Evolutionary conservation across 2,797 vertebrate genomes (phyloP).

Genomic region (Xiphorhynchus erythropygius): DNA sequence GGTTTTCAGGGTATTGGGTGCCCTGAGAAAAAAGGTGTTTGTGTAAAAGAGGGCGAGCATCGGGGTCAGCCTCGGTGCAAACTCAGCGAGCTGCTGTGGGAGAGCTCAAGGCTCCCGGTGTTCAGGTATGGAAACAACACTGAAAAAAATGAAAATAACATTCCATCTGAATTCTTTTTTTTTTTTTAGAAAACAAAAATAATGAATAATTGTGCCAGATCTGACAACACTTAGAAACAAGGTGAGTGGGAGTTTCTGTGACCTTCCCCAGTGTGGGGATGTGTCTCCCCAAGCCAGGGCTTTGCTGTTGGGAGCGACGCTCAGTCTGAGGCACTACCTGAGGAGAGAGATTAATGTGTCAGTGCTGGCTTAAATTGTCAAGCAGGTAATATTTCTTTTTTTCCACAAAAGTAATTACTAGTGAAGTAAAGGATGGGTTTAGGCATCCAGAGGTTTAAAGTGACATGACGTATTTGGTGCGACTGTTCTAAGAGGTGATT

Average conservation of each 20-base stretch:
- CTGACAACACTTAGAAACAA: background rate
- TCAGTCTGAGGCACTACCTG: background rate
- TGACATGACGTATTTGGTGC: constrained; percentile 66
- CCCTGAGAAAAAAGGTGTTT: background rate
- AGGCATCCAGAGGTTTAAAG: constrained; percentile 59
- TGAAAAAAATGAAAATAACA: background rate
- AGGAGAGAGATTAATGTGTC: constrained; percentile 55
- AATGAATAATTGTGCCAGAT: background rate
- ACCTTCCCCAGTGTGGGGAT: background rate
- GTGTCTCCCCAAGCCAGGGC: background rate
- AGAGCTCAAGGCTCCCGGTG: background rate
- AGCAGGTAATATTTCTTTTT: constrained; percentile 50
- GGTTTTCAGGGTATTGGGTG: background rate
- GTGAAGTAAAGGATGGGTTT: constrained; percentile 49
- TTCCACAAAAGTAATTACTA: constrained; percentile 65
- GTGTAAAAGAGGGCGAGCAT: background rate
- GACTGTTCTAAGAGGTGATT: constrained; percentile 56
- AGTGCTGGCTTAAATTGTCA: constrained; percentile 45
- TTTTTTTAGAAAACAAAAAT: background rate
- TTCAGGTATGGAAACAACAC: background rate
- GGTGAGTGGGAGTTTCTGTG: background rate
- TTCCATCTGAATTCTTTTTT: background rate
- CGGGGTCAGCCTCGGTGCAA: background rate
- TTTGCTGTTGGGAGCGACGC: background rate
- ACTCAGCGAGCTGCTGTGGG: background rate